Evolutionary conservation across 2,888 invertebrate species (phyloP).

Genomic region (Meiosimyza decipiens): DNA sequence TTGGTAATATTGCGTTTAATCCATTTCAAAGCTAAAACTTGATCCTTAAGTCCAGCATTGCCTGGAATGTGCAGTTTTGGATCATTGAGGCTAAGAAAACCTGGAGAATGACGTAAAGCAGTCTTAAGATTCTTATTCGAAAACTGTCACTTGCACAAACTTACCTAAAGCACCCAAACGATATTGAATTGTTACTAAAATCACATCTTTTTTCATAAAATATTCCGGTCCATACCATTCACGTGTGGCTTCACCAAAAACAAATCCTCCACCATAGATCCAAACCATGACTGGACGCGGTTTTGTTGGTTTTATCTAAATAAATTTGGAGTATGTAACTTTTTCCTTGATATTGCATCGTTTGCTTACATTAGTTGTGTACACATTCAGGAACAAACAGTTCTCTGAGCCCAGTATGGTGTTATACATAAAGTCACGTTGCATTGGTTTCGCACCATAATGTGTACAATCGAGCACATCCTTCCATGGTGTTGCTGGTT

Average conservation of each 20-base stretch:
- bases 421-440: conserved; percentile 17
- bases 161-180: conserved; percentile 63
- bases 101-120: conserved; percentile 46
- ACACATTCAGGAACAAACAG: conserved; percentile 67
- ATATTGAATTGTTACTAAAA: conserved; percentile 65
- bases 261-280: conserved; percentile 67
- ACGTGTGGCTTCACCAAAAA: conserved; percentile 58
- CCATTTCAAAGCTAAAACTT: conserved; percentile 67
- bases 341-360: background rate
- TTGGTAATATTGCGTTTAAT: conserved; percentile 63
- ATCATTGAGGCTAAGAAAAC: conserved; percentile 65
- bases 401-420: conserved; percentile 65
- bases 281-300: conserved; percentile 63
- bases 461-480: conserved; percentile 61
- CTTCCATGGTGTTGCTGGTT: conserved; percentile 63
- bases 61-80: conserved; percentile 64
- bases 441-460: conserved; percentile 38
- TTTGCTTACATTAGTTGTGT: conserved; percentile 48
- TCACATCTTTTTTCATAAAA: conserved; percentile 63
- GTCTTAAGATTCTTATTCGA: background rate
- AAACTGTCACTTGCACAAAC: background rate
- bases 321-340: background rate
- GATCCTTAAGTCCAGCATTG: conserved; percentile 68
- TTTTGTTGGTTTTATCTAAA: conserved; percentile 47
- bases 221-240: conserved; percentile 61